Conservation (phyloP, 2,797 vertebrate species). For the Helostoma temminkii region DNA sequence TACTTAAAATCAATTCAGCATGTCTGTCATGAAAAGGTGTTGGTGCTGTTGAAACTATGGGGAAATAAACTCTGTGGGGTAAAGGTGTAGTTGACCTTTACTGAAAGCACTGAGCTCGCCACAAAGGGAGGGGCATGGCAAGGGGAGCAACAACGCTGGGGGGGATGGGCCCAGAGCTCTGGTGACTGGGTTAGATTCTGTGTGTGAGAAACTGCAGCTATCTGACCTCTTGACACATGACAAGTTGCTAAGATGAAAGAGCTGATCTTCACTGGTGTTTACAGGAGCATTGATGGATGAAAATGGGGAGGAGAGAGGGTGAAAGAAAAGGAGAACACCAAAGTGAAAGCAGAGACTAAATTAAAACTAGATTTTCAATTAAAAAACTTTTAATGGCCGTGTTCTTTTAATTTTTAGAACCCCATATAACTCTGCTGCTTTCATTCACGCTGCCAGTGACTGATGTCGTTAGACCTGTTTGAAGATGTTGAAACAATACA, state of each 20-base stretch:
- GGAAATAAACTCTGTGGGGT: constrained; percentile 41
- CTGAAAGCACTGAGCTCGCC: constrained; percentile 56
- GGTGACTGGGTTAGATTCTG: constrained; percentile 57
- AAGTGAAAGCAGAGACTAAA: constrained; percentile 8
- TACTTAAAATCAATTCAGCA: constrained; percentile 16
- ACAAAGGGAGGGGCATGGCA: constrained; percentile 43
- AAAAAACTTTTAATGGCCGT: too few species aligned
- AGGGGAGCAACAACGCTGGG: constrained; percentile 45
- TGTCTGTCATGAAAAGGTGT: constrained; percentile 20
- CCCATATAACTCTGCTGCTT: background rate
- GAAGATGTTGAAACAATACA: constrained; percentile 64
- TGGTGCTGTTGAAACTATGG: constrained; percentile 32
- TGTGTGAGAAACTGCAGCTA: constrained; percentile 77
- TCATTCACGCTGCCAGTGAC: background rate
- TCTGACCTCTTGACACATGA: constrained; percentile 78
- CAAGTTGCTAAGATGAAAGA: constrained; percentile 73
- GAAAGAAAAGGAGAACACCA: background rate
- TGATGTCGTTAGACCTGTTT: constrained; percentile 40
- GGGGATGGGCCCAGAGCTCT: constrained; percentile 52
- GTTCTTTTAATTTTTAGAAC: background rate
- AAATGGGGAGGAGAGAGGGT: background rate
- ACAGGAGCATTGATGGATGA: constrained; percentile 32
- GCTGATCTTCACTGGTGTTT: constrained; percentile 59
- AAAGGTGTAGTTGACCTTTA: constrained; percentile 79
- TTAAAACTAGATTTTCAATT: background rate